Evolutionary conservation across 1,140 invertebrate species (phyloP), one percentile per base, ranked within the genome.

Genomic region (Papilio aristodemus): DNA sequence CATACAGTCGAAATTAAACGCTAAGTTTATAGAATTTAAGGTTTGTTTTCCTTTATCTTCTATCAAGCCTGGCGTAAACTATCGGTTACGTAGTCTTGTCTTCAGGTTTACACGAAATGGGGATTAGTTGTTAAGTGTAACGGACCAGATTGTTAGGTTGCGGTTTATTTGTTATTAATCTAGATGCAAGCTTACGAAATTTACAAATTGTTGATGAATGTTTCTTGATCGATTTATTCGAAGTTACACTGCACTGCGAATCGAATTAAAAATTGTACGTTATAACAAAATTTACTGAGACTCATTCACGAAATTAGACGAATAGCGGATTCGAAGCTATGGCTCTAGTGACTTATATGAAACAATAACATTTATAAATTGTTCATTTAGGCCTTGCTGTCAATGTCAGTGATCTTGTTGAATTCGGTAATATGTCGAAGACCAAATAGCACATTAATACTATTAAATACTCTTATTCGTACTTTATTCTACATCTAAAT

Each of bases 21-120:
- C 14, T 72, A 73, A 57, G 0, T 14, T 3, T 22, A 4, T 57
- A 6, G n/a, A 2, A 10, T 13, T 19, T 72, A 69, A 68, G 63
- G 69, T 32, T 14, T 25, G 67, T 41, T 69, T n/a, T 76, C 3
- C 10, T 13, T 72, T 59, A 41, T 17, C 1, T 13, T 13, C 1
- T 38, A 19, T 50, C 43, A 69, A 43, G 54, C 64, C 68, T 74
- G 75, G 69, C 73, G 69, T 73, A 72, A 81, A 79, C 75, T 77
- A 75, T 81, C 68, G 73, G 72, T 77, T 75, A 76, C 75, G 76
- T 75, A 74, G 72, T 79, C 59, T 72, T 79, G 77, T 74, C 73
- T 77, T 71, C 73, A 63, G 71, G 68, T 78, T 74, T 70, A 67
- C 68, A 76, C 72, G 74, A 58, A 71, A 68, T 75, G 68, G 69